Percentiles rank a stretch among this genome's conserved stretches.
Evolutionary conservation across 2,888 invertebrate genomes (phyloP).

Genomic region (Pasiphila rectangulata): DNA sequence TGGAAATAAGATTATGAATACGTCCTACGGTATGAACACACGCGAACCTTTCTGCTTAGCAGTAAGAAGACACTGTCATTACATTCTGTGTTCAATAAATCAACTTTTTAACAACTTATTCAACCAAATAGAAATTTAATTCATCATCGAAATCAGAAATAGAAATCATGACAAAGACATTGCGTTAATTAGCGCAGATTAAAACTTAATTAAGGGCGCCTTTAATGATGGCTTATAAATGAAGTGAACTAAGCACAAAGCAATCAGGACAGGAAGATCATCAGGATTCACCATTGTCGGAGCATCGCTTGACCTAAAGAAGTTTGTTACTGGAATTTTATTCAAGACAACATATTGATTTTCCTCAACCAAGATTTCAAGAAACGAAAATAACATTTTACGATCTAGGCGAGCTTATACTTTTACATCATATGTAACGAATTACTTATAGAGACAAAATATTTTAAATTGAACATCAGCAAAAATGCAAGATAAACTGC

Average conservation of each 20-base stretch:
- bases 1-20: constrained; percentile 19
- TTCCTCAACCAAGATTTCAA: too few relatives aligned
- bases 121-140: not conserved
- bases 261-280: too few relatives aligned
- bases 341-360: too few relatives aligned
- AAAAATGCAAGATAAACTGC: too few relatives aligned
- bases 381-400: too few relatives aligned
- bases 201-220: not conserved
- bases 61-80: not conserved
- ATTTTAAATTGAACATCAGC: too few relatives aligned
- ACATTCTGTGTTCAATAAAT: not conserved
- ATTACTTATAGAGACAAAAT: too few relatives aligned
- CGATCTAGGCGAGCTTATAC: too few relatives aligned
- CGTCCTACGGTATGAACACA: constrained; percentile 13
- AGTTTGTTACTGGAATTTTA: too few relatives aligned
- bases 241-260: not conserved
- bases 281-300: too few relatives aligned
- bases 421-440: too few relatives aligned
- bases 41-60: constrained; percentile 4
- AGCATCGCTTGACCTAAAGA: too few relatives aligned
- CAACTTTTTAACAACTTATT: not conserved
- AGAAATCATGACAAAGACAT: not conserved
- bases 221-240: not conserved
- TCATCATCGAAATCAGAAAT: not conserved
- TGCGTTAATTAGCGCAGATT: not conserved